Percentiles rank a stretch among this genome's conserved stretches.
phyloP scores from a whole-genome alignment of 2,888 invertebrate genomes.

The Caenorhabditis drosophilae region DNA sequence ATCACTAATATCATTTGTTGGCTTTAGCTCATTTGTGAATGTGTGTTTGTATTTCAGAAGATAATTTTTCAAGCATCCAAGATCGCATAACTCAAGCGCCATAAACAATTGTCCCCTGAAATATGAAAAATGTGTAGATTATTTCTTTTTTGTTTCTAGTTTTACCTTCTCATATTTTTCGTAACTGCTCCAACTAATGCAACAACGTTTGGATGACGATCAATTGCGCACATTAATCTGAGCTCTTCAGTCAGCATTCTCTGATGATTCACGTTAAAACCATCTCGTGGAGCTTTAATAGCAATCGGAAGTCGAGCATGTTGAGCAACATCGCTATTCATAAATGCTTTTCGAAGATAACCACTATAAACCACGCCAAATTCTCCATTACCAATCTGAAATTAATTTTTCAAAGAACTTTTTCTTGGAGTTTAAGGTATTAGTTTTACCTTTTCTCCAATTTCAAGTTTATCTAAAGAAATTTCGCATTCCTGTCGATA shows the following conservation, averaged over 20 bases:
- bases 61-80: conserved; percentile 38
- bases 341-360: conserved; percentile 24
- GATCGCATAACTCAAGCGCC: conserved; percentile 42
- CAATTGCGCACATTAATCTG: conserved; percentile 51
- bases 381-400: conserved; percentile 43
- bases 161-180: conserved; percentile 41
- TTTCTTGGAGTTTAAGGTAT: neutral
- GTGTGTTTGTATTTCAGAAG: conserved; percentile 9
- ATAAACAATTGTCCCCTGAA: conserved; percentile 46
- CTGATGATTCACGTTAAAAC: conserved; percentile 31
- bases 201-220: conserved; percentile 51
- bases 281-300: conserved; percentile 36
- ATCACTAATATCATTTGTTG: neutral
- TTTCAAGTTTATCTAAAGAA: conserved; percentile 19
- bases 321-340: conserved; percentile 24
- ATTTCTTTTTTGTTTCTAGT: neutral
- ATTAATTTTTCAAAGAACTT: too few species aligned
- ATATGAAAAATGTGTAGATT: neutral
- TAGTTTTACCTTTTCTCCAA: conserved; percentile 13
- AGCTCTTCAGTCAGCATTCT: conserved; percentile 49
- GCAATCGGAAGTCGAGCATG: conserved; percentile 39
- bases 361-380: conserved; percentile 49
- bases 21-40: conserved; percentile 37
- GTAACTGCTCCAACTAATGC: conserved; percentile 50
- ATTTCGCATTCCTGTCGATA: conserved; percentile 24